A percentile compares a stretch with the other conserved stretches of the same genome.
These are phyloP conservation scores for Urosaurus nigricauda DNA, from an alignment of 2,797 vertebrate species.

Conservation along the genomic window DNA sequence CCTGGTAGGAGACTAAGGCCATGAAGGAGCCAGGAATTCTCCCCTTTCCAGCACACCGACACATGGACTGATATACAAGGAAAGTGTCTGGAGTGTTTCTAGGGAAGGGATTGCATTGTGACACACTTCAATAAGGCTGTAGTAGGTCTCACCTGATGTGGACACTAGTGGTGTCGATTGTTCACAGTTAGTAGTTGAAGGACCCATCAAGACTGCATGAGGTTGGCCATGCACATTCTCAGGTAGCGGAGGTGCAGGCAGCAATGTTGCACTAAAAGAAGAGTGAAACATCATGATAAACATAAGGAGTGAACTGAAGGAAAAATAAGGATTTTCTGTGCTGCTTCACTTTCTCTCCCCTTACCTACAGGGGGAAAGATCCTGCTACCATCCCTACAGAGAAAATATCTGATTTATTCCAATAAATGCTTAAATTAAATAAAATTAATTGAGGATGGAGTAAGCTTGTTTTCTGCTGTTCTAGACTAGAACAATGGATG, in stretches of 20 bases:
- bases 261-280: slow-evolving; percentile 49
- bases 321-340: neutral
- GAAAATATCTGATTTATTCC: neutral
- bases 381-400: neutral
- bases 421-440: no score
- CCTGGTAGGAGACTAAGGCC: no score
- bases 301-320: neutral
- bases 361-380: neutral
- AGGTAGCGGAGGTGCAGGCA: neutral
- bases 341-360: neutral
- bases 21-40: no score
- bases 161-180: neutral
- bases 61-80: no score
- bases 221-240: neutral
- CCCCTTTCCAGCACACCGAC: no score
- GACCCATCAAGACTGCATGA: neutral
- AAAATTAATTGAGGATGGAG: no score
- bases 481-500: no score
- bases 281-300: slow-evolving; percentile 15
- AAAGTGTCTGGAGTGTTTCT: no score
- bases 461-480: no score
- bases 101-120: no score
- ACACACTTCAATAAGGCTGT: no score
- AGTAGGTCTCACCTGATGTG: slow-evolving; percentile 65
- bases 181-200: slow-evolving; percentile 34